A percentile compares a stretch with the other conserved stretches of the same genome.
Conservation (phyloP, 2,888 invertebrate genomes). For the Lacanobia wlatinum region DNA sequence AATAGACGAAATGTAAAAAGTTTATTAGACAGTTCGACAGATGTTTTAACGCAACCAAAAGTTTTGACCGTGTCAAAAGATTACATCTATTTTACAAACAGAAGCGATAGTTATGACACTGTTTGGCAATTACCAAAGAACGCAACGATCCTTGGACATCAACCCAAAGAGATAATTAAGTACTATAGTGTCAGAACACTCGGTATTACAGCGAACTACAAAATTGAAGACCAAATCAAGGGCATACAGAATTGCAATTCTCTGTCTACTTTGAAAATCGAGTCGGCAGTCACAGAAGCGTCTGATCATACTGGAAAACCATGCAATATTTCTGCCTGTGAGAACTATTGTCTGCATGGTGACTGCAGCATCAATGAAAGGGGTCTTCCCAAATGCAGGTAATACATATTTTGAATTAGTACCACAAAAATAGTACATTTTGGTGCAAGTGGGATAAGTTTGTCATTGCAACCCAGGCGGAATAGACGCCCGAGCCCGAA, state of each 20-base stretch:
- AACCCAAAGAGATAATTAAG: not conserved
- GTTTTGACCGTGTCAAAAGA: slow-evolving; percentile 93
- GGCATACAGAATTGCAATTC: slow-evolving; percentile 74
- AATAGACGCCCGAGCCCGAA: too few relatives aligned
- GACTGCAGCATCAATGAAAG: slow-evolving; percentile 85
- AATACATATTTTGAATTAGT: slow-evolving; percentile 1
- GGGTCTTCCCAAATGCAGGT: slow-evolving; percentile 85
- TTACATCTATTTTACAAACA: slow-evolving; percentile 96
- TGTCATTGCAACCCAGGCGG: too few relatives aligned
- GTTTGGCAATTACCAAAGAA: slow-evolving; percentile 1
- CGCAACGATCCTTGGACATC: fast-evolving
- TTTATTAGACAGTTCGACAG: not conserved
- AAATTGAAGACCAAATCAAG: slow-evolving; percentile 79
- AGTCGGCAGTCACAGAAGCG: slow-evolving; percentile 43
- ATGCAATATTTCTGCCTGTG: slow-evolving; percentile 92
- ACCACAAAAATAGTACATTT: too few relatives aligned
- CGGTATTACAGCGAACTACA: slow-evolving; percentile 82
- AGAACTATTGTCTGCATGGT: slow-evolving; percentile 93
- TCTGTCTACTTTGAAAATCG: slow-evolving; percentile 67
- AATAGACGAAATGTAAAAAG: not conserved
- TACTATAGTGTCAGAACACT: slow-evolving; percentile 72
- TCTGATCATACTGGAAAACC: slow-evolving; percentile 92
- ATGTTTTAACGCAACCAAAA: slow-evolving; percentile 86
- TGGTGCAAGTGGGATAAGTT: too few relatives aligned
- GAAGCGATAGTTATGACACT: not conserved